These are phyloP conservation scores for Acromyrmex charruanus DNA, from an alignment of 1,140 invertebrate genomes.

Conservation along the genomic window DNA sequence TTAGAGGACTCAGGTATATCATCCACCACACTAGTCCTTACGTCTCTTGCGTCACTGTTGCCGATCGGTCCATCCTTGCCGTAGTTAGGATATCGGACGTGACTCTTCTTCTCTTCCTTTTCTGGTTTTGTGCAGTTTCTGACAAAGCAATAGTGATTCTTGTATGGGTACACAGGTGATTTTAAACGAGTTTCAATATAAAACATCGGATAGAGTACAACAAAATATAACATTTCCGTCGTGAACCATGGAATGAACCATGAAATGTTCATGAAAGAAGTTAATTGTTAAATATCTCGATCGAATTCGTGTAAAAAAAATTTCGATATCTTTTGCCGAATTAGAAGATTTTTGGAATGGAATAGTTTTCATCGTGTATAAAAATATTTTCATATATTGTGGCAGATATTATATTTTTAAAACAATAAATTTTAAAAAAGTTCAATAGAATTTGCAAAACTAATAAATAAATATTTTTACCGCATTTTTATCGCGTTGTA, in stretches of 20 bases:
- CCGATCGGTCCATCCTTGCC: conserved; percentile 76
- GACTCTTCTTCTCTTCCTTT: conserved; percentile 76
- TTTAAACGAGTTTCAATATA: conserved; percentile 20
- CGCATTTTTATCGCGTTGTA: not conserved
- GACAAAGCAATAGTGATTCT: conserved; percentile 71
- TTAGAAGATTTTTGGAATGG: conserved; percentile 7
- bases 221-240: not conserved
- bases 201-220: conserved; percentile 28
- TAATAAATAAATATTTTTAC: not conserved
- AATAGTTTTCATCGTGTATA: not conserved
- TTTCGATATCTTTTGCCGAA: conserved; percentile 59
- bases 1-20: conserved; percentile 98
- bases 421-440: conserved; percentile 1
- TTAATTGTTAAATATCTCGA: not conserved
- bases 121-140: conserved; percentile 71
- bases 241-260: conserved; percentile 48
- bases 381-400: conserved; percentile 14
- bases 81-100: conserved; percentile 72
- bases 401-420: conserved; percentile 12
- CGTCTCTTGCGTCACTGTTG: conserved; percentile 81
- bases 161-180: conserved; percentile 83
- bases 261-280: not conserved
- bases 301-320: not conserved
- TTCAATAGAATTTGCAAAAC: conserved; percentile 40
- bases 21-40: conserved; percentile 86